phyloP scores from a whole-genome alignment of 1,140 invertebrate species.

The Megalonaias nervosa region DNA sequence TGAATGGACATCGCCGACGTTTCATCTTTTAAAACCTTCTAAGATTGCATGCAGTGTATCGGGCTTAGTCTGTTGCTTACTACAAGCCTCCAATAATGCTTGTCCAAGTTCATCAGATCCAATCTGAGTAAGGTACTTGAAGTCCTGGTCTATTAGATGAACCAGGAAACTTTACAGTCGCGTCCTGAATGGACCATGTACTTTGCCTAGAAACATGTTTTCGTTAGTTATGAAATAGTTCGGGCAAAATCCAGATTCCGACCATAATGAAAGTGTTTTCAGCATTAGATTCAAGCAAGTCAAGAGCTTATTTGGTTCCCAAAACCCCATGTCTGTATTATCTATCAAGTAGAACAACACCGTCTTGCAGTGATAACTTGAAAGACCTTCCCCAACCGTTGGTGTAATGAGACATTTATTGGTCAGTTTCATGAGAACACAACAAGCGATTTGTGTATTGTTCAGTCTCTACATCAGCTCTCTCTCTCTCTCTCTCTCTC shows the following conservation, averaged over 20 bases:
- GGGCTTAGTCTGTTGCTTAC: no score
- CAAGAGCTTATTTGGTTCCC: background rate
- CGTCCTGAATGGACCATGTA: no score
- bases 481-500: slow-evolving; percentile 2
- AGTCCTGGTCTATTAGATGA: no score
- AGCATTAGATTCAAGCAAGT: background rate
- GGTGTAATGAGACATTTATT: background rate
- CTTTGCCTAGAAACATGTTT: no score
- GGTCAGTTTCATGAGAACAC: slow-evolving; percentile 9
- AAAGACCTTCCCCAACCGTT: background rate
- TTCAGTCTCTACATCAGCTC: slow-evolving; percentile 19
- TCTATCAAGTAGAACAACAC: slow-evolving; percentile 5
- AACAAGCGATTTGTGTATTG: slow-evolving; percentile 7
- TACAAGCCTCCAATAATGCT: no score
- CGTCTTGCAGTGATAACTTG: slow-evolving; percentile 18
- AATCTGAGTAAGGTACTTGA: no score
- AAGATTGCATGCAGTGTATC: no score
- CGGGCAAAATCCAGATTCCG: background rate
- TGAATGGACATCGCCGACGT: no score
- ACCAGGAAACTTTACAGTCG: no score
- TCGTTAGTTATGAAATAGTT: background rate
- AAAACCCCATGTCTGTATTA: background rate
- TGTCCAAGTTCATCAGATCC: no score
- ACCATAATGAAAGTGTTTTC: background rate
- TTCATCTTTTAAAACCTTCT: no score